Percentiles rank a stretch among this genome's conserved stretches.
Conservation (phyloP, 1,140 invertebrate genomes). For the Sweltsa coloradensis region DNA sequence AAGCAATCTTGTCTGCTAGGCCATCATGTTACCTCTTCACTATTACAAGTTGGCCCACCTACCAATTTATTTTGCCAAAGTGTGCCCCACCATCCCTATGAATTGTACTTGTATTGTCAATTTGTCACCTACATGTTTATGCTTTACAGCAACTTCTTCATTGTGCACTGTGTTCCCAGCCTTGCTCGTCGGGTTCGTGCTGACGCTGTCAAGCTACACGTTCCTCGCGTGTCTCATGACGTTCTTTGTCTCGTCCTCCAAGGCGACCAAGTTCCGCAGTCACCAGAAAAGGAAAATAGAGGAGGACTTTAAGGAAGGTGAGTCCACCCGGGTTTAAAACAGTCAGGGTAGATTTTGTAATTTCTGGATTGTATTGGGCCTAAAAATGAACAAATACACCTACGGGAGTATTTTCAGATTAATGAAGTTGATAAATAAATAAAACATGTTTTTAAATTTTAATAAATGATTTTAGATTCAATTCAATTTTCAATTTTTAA, state of each 20-base stretch:
- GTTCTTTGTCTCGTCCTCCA: conserved; percentile 73
- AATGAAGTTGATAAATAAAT: not conserved
- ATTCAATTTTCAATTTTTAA: too few species aligned
- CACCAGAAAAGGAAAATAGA: conserved; percentile 61
- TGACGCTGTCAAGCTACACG: conserved; percentile 66
- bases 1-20: not conserved
- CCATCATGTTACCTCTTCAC: conserved; percentile 1
- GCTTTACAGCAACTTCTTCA: not conserved
- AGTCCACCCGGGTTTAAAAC: not conserved
- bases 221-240: conserved; percentile 59
- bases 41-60: too few species aligned
- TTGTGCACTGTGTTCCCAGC: conserved; percentile 31
- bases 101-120: not conserved
- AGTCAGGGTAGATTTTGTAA: conserved; percentile 1
- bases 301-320: conserved; percentile 69
- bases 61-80: not conserved
- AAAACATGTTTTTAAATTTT: not conserved
- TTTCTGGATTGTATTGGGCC: not conserved
- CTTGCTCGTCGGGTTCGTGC: conserved; percentile 61
- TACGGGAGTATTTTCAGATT: not conserved
- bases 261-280: conserved; percentile 65
- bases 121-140: not conserved
- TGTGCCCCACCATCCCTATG: too few species aligned
- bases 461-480: not conserved
- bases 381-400: not conserved